phyloP scores from a whole-genome alignment of 1,140 invertebrate species.

The Trachelipus rathkii region DNA sequence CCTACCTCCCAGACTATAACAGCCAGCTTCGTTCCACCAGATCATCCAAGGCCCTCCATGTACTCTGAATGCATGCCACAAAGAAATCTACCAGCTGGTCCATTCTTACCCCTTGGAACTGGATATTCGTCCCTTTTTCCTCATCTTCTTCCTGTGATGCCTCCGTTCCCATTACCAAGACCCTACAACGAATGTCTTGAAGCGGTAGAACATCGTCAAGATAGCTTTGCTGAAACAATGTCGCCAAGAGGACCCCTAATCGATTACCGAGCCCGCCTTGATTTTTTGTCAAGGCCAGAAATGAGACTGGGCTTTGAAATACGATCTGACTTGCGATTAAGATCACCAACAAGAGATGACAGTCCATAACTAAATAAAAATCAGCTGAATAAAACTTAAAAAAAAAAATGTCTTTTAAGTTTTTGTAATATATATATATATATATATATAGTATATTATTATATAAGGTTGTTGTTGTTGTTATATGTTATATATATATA shows the following conservation, averaged over 20 bases:
- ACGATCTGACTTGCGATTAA: not conserved
- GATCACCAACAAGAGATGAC: not conserved
- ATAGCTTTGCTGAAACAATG: conserved; percentile 14
- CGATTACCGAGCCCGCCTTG: conserved; percentile 37
- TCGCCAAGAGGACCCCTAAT: conserved; percentile 20
- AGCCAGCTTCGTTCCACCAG: conserved; percentile 24
- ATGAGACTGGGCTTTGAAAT: conserved; percentile 18
- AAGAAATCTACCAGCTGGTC: conserved; percentile 16
- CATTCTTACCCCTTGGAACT: conserved; percentile 33
- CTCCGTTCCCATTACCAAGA: conserved; percentile 35
- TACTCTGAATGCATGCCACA: conserved; percentile 29
- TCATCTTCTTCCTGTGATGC: conserved; percentile 37
- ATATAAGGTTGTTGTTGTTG: too few species aligned
- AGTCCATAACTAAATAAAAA: not conserved
- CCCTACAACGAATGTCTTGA: conserved; percentile 37
- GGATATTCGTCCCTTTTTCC: conserved; percentile 40
- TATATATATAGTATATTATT: too few species aligned
- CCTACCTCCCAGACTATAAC: conserved; percentile 29
- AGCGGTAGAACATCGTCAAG: conserved; percentile 22
- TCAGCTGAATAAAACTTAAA: not conserved
- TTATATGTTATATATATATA: too few species aligned
- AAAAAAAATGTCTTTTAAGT: not conserved
- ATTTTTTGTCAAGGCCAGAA: conserved; percentile 35
- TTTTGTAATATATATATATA: too few species aligned
- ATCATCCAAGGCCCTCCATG: conserved; percentile 27